Evolutionary conservation across 1,140 invertebrate species (phyloP), one percentile per base, ranked within the genome.

Genomic region (Cydia strobilella): DNA sequence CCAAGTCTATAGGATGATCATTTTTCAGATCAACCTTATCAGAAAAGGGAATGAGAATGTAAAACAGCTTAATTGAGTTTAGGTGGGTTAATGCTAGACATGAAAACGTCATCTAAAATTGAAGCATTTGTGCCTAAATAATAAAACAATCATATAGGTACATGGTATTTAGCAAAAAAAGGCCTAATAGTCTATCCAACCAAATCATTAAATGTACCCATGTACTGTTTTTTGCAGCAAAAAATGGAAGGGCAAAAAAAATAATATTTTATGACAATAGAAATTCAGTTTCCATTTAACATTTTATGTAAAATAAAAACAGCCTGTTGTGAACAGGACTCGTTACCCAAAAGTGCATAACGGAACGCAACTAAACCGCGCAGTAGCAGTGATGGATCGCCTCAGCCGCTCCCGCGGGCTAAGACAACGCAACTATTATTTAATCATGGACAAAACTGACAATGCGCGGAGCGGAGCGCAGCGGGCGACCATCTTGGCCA

Each of bases 401-500:
- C 54, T 59, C 54, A 59, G 54, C 54, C 54, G 54, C 54, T 59
- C 54, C 54, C 54, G 54, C 54, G 54, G 54, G 20, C 54, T 59
- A 59, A 59, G 54, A 59, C 54, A 59, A 59, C 54, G 54, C 54
- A 59, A 59, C 54, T 59, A 59, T 23, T 59, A 59, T 59, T 23
- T 59, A 59, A 59, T 59, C 54, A 59, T 10, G 9, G 18, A 23
- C 54, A 23, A 59, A 59, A 59, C 54, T 59, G 54, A 59, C 54
- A 59, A 59, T 59, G 54, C 54, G 20, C 20, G 54, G 54, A 59
- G 23, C 54, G 54, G 18, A 12, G 10, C 54, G 20, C 54, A 59
- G 54, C 54, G 54, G 54, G 54, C 20, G 54, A 5, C 54, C 54
- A 23, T 59, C 20, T 59, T 23, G 54, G 18, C 9, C 54, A 23